Evolutionary conservation across 2,797 vertebrate genomes (phyloP).

Genomic region (Amphiprion clarkii): DNA sequence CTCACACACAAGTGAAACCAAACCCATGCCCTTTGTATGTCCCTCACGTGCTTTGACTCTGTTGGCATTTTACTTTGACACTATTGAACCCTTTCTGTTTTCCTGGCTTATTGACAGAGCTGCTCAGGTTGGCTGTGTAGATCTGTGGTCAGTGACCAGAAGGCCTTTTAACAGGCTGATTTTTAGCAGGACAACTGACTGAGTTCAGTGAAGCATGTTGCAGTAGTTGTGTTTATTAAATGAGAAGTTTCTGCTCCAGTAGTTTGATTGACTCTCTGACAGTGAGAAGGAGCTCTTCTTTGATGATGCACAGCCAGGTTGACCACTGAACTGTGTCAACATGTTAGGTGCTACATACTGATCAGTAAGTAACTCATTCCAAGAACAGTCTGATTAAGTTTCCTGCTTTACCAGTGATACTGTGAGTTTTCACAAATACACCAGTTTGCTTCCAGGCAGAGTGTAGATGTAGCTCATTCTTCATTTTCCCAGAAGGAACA

Average conservation of each 20-base stretch:
- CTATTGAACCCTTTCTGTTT: conserved; percentile 37
- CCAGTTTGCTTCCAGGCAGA: background rate
- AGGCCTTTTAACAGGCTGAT: conserved; percentile 2
- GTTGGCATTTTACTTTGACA: conserved; percentile 27
- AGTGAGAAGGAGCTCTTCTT: background rate
- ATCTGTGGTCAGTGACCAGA: conserved; percentile 42
- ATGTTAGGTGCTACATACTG: background rate
- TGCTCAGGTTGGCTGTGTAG: conserved; percentile 21
- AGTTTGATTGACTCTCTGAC: background rate
- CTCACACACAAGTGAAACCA: background rate
- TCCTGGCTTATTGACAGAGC: conserved; percentile 50
- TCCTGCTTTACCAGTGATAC: background rate
- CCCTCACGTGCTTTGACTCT: background rate
- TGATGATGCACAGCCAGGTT: background rate
- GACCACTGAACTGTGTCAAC: background rate
- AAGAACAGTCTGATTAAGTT: background rate
- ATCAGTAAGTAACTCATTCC: background rate
- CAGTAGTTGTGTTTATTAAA: conserved; percentile 7
- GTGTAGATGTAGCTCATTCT: background rate
- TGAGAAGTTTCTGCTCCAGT: background rate
- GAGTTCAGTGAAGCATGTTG: background rate
- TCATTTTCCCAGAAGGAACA: background rate
- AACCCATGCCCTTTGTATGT: conserved; percentile 1
- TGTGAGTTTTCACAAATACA: background rate
- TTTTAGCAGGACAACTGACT: conserved; percentile 20